Conservation (phyloP, 1,140 invertebrate species). For the Drosophila subpulchrella region DNA sequence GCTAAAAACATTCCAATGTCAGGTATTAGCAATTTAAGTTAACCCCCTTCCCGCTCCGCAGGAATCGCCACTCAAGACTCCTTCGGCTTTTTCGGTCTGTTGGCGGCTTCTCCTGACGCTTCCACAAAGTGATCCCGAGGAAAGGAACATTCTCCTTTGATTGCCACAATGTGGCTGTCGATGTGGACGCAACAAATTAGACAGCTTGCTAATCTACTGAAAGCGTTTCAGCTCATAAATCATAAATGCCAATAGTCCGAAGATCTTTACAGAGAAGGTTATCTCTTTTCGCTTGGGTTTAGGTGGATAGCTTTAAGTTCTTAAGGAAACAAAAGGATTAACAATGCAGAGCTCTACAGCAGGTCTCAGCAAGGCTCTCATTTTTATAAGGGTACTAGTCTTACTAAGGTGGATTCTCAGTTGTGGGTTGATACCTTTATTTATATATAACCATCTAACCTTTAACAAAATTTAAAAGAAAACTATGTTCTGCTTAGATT, state of each 20-base stretch:
- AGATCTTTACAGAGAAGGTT: not conserved
- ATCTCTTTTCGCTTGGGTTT: not conserved
- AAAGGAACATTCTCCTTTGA: slow-evolving; percentile 48
- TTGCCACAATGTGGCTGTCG: slow-evolving; percentile 50
- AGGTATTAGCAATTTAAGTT: slow-evolving; percentile 81
- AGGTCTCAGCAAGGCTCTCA: too few species aligned
- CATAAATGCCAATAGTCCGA: slow-evolving; percentile 11
- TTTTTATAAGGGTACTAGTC: not conserved
- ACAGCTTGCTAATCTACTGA: slow-evolving; percentile 49
- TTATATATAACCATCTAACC: too few species aligned
- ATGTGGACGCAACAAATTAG: slow-evolving; percentile 47
- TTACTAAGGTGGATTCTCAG: too few species aligned
- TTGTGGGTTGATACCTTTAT: too few species aligned
- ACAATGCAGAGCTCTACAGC: too few species aligned
- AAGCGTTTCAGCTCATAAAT: slow-evolving; percentile 40
- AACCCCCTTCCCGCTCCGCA: slow-evolving; percentile 22
- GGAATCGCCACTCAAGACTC: not conserved
- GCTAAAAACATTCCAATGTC: slow-evolving; percentile 83
- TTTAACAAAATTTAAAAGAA: too few species aligned
- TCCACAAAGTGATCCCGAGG: slow-evolving; percentile 33
- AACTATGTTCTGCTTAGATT: too few species aligned
- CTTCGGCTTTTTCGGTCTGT: not conserved
- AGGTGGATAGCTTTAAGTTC: too few species aligned
- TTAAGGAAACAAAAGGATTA: too few species aligned
- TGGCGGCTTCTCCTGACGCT: slow-evolving; percentile 34